A percentile compares a stretch with the other conserved stretches of the same genome.
Evolutionary conservation across 2,888 invertebrate species (phyloP).

Genomic region (Druceiella hillmani): DNA sequence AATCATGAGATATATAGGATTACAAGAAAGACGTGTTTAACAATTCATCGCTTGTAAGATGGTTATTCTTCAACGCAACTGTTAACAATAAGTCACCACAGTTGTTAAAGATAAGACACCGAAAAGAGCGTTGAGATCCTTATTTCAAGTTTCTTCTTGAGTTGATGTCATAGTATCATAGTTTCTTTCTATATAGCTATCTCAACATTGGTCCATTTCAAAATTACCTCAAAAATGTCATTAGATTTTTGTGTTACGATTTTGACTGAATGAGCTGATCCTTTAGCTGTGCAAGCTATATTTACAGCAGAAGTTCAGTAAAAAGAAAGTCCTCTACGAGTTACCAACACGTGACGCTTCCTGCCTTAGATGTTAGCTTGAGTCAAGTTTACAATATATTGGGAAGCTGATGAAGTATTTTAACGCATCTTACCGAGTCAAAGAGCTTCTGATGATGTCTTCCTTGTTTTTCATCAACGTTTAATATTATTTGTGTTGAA

Average conservation of each 20-base stretch:
- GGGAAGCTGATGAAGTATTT: no score
- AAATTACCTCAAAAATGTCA: constrained; percentile 4
- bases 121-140: constrained; percentile 3
- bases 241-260: constrained; percentile 6
- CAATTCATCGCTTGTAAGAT: constrained; percentile 15
- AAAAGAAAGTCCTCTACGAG: no score
- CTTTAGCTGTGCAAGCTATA: background rate
- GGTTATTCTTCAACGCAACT: constrained; percentile 16
- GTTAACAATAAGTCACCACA: no score
- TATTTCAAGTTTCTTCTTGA: background rate
- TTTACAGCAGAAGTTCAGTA: no score
- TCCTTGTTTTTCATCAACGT: constrained; percentile 1
- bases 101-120: constrained; percentile 10
- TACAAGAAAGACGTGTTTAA: constrained; percentile 18
- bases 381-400: no score
- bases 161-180: constrained; percentile 5
- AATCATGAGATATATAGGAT: constrained; percentile 13
- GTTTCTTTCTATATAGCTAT: constrained; percentile 3
- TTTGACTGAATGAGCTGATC: constrained; percentile 7
- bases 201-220: constrained; percentile 4
- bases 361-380: no score
- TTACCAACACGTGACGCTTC: no score
- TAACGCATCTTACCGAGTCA: no score
- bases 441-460: constrained; percentile 1
- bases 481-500: background rate